phyloP scores from a whole-genome alignment of 2,888 invertebrate genomes.

The Tridacna gigas region DNA sequence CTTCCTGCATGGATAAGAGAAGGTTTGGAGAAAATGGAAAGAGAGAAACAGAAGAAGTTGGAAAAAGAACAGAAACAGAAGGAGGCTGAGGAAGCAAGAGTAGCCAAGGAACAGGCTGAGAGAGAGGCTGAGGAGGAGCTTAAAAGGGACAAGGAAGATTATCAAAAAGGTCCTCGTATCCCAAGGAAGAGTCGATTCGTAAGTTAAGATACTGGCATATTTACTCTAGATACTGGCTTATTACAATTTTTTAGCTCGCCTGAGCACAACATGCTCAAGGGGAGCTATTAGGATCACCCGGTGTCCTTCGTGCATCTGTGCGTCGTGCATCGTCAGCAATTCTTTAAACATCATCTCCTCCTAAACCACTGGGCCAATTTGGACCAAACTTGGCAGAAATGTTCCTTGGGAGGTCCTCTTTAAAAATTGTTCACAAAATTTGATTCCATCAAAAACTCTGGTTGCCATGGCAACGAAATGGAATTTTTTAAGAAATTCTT shows the following conservation, averaged over 20 bases:
- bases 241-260: neutral
- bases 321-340: too few relatives aligned
- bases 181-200: slow-evolving; percentile 88
- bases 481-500: too few relatives aligned
- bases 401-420: too few relatives aligned
- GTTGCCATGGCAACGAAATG: too few relatives aligned
- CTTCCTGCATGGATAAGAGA: slow-evolving; percentile 99
- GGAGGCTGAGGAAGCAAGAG: slow-evolving; percentile 86
- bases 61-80: slow-evolving; percentile 91
- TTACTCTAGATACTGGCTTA: neutral
- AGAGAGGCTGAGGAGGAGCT: slow-evolving; percentile 76
- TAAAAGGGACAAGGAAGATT: slow-evolving; percentile 81
- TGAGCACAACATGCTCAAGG: too few relatives aligned
- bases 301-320: too few relatives aligned
- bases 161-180: slow-evolving; percentile 84
- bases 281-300: too few relatives aligned
- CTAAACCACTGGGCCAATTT: too few relatives aligned
- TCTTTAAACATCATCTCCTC: too few relatives aligned
- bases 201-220: slow-evolving; percentile 76
- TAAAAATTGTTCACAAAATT: too few relatives aligned
- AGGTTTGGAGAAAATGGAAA: slow-evolving; percentile 98
- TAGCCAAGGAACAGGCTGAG: slow-evolving; percentile 88
- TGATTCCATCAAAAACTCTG: too few relatives aligned
- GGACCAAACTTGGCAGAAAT: too few relatives aligned
- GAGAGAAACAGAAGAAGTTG: slow-evolving; percentile 81